Conservation (phyloP, 2,797 vertebrate species). For the Danionella dracula region DNA sequence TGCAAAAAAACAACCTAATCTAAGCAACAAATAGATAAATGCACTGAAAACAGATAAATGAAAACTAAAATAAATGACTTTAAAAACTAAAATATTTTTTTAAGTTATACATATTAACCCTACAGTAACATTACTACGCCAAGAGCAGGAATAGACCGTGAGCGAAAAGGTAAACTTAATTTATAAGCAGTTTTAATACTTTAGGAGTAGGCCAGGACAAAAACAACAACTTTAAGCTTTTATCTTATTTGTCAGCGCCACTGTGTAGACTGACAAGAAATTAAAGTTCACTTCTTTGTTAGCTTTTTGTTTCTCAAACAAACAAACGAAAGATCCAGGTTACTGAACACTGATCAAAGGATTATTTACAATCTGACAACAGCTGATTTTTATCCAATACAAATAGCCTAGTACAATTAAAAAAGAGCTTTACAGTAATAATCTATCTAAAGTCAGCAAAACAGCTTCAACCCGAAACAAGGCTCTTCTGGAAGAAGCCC, state of each 20-base stretch:
- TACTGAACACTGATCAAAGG: constrained; percentile 10
- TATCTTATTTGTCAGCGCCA: background rate
- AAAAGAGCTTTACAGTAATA: background rate
- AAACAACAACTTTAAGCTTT: background rate
- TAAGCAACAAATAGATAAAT: too few relatives aligned
- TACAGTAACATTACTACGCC: too few relatives aligned
- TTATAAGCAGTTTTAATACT: too few relatives aligned
- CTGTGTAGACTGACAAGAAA: background rate
- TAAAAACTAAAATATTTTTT: too few relatives aligned
- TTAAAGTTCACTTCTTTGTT: constrained; percentile 7
- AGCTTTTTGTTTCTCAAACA: constrained; percentile 17
- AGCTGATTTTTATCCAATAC: background rate
- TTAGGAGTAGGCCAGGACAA: too few relatives aligned
- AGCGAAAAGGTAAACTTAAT: too few relatives aligned
- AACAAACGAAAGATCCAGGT: constrained; percentile 13
- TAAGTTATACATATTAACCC: too few relatives aligned
- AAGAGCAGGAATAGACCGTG: too few relatives aligned
- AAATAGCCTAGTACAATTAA: background rate
- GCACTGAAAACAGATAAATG: too few relatives aligned
- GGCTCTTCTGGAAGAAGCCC: background rate
- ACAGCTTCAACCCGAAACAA: background rate
- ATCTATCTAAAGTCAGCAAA: too few relatives aligned
- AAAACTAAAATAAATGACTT: too few relatives aligned
- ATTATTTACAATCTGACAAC: background rate
- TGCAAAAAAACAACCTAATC: too few relatives aligned